phyloP scores from a whole-genome alignment of 2,113 vertebrate genomes.

The Rhynchopsitta pachyrhyncha region DNA sequence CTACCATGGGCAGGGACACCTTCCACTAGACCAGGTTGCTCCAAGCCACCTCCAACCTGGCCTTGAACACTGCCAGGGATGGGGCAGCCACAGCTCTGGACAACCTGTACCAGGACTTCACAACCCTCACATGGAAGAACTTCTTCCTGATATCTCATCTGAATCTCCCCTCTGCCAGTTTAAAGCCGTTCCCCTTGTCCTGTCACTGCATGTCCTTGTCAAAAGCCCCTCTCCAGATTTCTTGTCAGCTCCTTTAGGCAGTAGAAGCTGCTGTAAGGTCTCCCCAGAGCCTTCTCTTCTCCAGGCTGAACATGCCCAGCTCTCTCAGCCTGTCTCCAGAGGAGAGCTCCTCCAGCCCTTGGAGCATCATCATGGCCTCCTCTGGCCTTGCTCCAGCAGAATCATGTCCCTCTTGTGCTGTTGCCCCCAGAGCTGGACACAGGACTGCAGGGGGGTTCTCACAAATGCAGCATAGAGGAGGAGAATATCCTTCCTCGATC shows the following conservation, averaged over 20 bases:
- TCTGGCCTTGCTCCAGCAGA: neutral
- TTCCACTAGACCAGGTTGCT: neutral
- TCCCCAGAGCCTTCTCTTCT: neutral
- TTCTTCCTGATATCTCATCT: neutral
- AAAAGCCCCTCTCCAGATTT: neutral
- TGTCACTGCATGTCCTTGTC: neutral
- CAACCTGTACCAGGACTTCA: neutral
- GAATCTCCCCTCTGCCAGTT: neutral
- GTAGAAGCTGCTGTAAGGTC: neutral
- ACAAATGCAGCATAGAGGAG: neutral
- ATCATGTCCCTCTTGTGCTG: neutral
- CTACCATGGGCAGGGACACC: neutral
- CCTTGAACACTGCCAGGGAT: neutral
- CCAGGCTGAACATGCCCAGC: neutral
- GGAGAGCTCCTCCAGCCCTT: neutral
- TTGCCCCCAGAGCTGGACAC: neutral
- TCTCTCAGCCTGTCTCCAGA: neutral
- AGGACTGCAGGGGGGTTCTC: neutral
- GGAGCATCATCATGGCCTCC: neutral
- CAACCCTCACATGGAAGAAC: neutral
- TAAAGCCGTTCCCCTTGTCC: neutral
- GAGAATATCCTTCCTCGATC: neutral
- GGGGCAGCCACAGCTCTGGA: neutral
- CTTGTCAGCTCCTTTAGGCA: neutral
- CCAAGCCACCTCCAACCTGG: neutral